These are phyloP conservation scores for Stylophora pistillata DNA, from an alignment of 64 coral and sea anemone species.

Conservation along the genomic window DNA sequence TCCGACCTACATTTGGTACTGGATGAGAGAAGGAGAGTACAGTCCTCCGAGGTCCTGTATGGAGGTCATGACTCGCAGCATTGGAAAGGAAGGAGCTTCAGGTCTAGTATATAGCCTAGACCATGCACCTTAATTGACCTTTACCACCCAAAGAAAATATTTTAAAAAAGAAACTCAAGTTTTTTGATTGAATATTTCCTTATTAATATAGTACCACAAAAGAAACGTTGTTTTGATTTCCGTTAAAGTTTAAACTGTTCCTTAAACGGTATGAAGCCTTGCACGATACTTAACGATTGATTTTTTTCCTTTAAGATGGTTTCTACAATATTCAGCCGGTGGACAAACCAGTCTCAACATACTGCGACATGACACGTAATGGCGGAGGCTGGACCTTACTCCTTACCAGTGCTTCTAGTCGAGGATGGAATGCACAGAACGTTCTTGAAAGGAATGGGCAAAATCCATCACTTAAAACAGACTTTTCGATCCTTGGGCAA, in stretches of 20 bases:
- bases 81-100: background rate
- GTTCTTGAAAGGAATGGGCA: conserved; percentile 24
- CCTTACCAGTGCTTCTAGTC: conserved; percentile 56
- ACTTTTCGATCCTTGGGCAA: conserved; percentile 50
- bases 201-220: too few species aligned
- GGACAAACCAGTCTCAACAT: conserved; percentile 44
- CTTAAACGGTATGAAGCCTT: too few species aligned
- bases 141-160: background rate
- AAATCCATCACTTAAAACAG: conserved; percentile 6
- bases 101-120: background rate
- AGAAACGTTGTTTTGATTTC: too few species aligned
- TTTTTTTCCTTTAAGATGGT: conserved; percentile 18
- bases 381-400: conserved; percentile 67
- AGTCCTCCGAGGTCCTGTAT: conserved; percentile 47
- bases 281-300: too few species aligned
- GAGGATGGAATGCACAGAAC: conserved; percentile 26
- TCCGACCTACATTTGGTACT: conserved; percentile 63
- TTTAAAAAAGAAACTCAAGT: background rate
- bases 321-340: conserved; percentile 36
- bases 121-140: background rate
- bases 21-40: conserved; percentile 60
- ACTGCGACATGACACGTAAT: conserved; percentile 70
- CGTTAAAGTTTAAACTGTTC: too few species aligned
- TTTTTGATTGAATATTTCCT: too few species aligned
- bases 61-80: conserved; percentile 35